Evolutionary conservation across 2,113 vertebrate genomes (phyloP).

Genomic region (Melanerpes formicivorus): DNA sequence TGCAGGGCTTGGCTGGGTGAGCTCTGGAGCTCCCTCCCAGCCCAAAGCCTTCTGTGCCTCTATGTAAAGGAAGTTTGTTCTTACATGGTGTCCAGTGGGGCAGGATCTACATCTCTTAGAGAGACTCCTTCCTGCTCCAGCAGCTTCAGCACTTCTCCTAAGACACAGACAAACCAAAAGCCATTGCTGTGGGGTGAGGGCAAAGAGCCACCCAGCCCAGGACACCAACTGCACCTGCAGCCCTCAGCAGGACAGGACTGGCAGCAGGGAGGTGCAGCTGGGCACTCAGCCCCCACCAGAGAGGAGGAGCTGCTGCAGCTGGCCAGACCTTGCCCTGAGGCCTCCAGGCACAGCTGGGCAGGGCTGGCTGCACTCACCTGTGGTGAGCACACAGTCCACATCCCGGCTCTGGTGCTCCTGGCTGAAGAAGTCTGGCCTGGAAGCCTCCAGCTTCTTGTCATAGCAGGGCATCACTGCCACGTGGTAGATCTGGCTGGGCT

Average conservation of each 20-base stretch:
- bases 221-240: not conserved
- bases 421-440: constrained; percentile 89
- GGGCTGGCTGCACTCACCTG: constrained; percentile 74
- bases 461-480: constrained; percentile 96
- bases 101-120: constrained; percentile 80
- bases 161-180: not conserved
- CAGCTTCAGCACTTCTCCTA: constrained; percentile 91
- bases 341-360: not conserved
- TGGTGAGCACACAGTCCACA: constrained; percentile 97
- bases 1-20: no score
- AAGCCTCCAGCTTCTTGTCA: constrained; percentile 97
- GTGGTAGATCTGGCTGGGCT: constrained; percentile 88
- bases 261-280: not conserved
- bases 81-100: constrained; percentile 84
- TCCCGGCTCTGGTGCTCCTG: constrained; percentile 85
- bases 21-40: no score
- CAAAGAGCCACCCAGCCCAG: not conserved
- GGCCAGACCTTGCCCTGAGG: not conserved
- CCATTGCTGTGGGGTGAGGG: not conserved
- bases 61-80: not conserved
- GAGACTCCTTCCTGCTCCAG: constrained; percentile 86
- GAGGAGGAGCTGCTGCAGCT: not conserved
- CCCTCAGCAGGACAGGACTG: not conserved
- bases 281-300: not conserved
- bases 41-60: no score